Percentiles rank a stretch among this genome's conserved stretches.
Evolutionary conservation across 2,113 vertebrate species (phyloP).

Genomic region (Pantherophis guttatus): DNA sequence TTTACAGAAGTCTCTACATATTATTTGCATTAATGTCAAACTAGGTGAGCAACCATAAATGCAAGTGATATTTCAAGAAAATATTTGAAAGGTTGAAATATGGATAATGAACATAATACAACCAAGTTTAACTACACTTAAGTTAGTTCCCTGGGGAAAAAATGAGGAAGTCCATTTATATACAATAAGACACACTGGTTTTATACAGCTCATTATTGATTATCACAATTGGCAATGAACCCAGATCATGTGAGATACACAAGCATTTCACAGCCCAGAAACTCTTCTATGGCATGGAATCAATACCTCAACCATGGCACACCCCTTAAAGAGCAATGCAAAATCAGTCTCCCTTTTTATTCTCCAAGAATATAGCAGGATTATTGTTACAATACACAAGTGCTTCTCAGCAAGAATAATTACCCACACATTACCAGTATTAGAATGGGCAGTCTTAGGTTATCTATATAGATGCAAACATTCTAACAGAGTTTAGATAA

Average conservation of each 20-base stretch:
- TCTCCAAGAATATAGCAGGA: not conserved
- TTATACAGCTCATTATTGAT: not conserved
- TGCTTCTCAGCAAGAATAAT: not conserved
- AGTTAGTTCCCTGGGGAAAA: not conserved
- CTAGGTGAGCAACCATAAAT: constrained; percentile 4
- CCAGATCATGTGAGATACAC: not conserved
- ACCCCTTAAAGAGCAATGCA: not conserved
- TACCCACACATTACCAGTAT: not conserved
- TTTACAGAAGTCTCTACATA: constrained; percentile 28
- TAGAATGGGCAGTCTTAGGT: not conserved
- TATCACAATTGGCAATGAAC: not conserved
- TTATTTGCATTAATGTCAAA: constrained; percentile 41
- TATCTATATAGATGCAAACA: not conserved
- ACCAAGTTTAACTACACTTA: not conserved
- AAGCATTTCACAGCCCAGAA: not conserved
- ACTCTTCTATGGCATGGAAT: not conserved
- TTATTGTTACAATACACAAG: not conserved
- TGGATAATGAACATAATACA: not conserved
- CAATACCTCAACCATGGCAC: not conserved
- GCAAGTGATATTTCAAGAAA: not conserved
- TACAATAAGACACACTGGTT: not conserved
- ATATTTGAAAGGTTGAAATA: not conserved
- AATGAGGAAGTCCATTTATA: not conserved
- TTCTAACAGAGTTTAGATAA: not conserved
- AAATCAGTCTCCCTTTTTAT: not conserved